Conservation (phyloP, 2,797 vertebrate species). For the Hylomyscus alleni region DNA sequence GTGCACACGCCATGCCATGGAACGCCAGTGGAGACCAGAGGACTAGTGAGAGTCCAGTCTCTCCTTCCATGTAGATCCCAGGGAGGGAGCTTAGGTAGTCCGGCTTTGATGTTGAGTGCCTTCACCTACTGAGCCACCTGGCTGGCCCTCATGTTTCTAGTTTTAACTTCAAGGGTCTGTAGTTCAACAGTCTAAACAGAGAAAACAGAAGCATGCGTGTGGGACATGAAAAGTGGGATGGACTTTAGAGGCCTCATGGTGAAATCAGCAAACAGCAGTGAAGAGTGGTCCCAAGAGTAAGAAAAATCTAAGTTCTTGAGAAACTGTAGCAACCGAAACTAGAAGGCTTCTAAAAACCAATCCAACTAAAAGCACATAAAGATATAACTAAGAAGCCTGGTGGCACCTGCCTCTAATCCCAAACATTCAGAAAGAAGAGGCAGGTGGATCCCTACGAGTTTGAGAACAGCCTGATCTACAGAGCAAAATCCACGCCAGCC, state of each 20-base stretch:
- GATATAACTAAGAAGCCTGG: not conserved
- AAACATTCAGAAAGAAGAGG: not conserved
- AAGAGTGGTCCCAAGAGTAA: not conserved
- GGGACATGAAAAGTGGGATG: not conserved
- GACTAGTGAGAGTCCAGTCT: not conserved
- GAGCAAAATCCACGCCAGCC: not conserved
- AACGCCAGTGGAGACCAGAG: not conserved
- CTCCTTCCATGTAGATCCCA: not conserved
- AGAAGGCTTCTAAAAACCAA: not conserved
- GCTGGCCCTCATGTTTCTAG: not conserved
- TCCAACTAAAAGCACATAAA: not conserved
- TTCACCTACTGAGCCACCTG: not conserved
- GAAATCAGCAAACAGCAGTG: not conserved
- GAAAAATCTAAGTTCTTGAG: not conserved
- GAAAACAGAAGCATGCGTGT: not conserved
- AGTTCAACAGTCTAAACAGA: not conserved
- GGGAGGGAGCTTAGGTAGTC: not conserved
- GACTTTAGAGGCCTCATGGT: not conserved
- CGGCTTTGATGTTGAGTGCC: not conserved
- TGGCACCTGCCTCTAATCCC: too few relatives aligned
- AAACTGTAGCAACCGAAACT: not conserved
- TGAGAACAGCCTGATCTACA: not conserved
- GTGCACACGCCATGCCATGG: not conserved
- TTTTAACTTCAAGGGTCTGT: conserved; percentile 24
- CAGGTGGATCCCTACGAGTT: not conserved